Percentiles rank a stretch among this genome's conserved stretches.
These are phyloP conservation scores for Urocolius indicus DNA, from an alignment of 2,113 vertebrate genomes.

Conservation along the genomic window DNA sequence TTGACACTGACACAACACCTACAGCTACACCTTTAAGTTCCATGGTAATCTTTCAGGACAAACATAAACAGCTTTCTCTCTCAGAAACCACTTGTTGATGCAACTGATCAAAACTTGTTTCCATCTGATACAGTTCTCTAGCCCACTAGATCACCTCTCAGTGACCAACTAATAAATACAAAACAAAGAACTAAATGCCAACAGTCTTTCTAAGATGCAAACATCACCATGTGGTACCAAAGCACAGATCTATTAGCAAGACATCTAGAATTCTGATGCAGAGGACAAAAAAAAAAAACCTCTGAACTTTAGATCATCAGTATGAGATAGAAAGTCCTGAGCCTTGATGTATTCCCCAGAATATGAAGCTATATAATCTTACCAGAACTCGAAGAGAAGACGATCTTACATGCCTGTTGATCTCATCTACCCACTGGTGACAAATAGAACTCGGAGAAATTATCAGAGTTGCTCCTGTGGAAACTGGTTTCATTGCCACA, in stretches of 20 bases:
- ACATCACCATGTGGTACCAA: neutral
- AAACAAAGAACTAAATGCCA: neutral
- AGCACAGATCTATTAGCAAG: neutral
- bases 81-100: neutral
- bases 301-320: neutral
- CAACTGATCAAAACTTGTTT: neutral
- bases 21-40: neutral
- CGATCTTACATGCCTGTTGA: constrained; percentile 92
- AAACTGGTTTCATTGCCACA: constrained; percentile 94
- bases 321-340: fast-evolving
- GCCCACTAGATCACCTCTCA: neutral
- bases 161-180: neutral
- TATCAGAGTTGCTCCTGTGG: constrained; percentile 94
- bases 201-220: neutral
- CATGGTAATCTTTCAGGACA: neutral
- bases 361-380: constrained; percentile 9
- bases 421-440: constrained; percentile 98
- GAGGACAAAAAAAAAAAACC: neutral
- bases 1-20: neutral
- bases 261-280: neutral
- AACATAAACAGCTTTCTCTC: neutral
- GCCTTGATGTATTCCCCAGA: neutral
- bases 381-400: constrained; percentile 94
- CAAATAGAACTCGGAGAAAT: constrained; percentile 98
- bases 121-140: neutral